These are phyloP conservation scores for Drosophila grimshawi DNA, from an alignment of 1,140 invertebrate species.

Conservation along the genomic window DNA sequence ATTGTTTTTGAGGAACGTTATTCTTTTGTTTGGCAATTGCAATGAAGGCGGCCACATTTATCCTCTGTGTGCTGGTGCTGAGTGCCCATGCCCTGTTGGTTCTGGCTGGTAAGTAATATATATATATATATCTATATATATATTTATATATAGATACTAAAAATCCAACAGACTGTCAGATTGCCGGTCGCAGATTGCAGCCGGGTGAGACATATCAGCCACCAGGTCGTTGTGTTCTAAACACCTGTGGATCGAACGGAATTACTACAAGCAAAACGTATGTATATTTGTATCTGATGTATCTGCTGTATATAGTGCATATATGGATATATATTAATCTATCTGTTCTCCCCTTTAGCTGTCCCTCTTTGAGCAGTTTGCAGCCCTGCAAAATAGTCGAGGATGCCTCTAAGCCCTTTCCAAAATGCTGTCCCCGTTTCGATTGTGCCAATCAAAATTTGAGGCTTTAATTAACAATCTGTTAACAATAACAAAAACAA, in stretches of 20 bases:
- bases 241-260: slow-evolving; percentile 28
- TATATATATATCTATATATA: not conserved
- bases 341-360: slow-evolving; percentile 25
- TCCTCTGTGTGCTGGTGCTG: slow-evolving; percentile 61
- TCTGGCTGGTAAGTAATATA: slow-evolving; percentile 40
- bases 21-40: slow-evolving; percentile 14
- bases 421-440: slow-evolving; percentile 57
- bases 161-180: slow-evolving; percentile 35
- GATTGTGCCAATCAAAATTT: slow-evolving; percentile 31
- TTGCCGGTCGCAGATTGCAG: slow-evolving; percentile 25
- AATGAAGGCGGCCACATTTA: slow-evolving; percentile 57
- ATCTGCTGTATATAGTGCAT: not conserved
- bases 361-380: slow-evolving; percentile 12
- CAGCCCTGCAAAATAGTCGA: slow-evolving; percentile 47
- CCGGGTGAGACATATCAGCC: slow-evolving; percentile 47
- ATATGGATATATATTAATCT: not conserved
- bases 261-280: slow-evolving; percentile 17
- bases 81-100: slow-evolving; percentile 51
- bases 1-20: not conserved
- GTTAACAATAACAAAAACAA: too few species aligned
- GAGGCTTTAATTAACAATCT: not conserved
- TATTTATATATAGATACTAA: not conserved
- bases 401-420: slow-evolving; percentile 54
- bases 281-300: not conserved
- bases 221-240: slow-evolving; percentile 21